Evolutionary conservation across 1,140 invertebrate species (phyloP), one percentile per base, ranked within the genome.

Genomic region (Sycophaga agraensis): DNA sequence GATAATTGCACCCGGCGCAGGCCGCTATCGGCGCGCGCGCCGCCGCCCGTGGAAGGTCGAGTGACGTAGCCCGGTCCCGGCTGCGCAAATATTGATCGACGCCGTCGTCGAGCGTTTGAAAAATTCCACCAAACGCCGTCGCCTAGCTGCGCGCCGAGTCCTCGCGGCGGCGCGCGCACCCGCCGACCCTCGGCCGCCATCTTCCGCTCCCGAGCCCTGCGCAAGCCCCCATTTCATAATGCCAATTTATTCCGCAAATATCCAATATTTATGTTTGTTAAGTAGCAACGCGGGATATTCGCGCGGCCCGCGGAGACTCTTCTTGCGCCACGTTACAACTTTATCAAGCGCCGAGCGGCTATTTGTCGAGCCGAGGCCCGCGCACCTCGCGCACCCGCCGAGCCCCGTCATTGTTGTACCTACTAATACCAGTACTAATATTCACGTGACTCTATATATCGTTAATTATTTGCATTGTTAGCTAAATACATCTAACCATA

Each of bases 21-120:
- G n/a, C n/a, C n/a, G n/a, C n/a, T 48, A 26, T 22, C 9, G n/a
- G 17, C 35, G 17, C 42, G 48, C 42, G 22, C 22, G 51, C 50
- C n/a, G 22, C 16, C 14, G 50, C 49, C 26, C 34, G 35, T 43
- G 54, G 56, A 63, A 63, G 61, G 75, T 76, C 75, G 75, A 74
- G 70, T 77, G 74, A 77, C 74, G 75, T 70, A 66, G 67, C 70
- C 67, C 61, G 70, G 68, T 73, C 71, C 73, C 61, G 61, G 75
- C 75, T 77, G 75, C 73, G 73, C 73, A 77, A 77, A 77, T 77
- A 77, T 77, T 77, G 75, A 77, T 77, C 75, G 73, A 76, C 69
- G 72, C 66, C 72, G 64, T 35, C 68, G 57, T 42, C 46, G 57
- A 45, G 35, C 46, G 61, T 50, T 56, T 58, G 70, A 77, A 77